These are phyloP conservation scores for Phaethornis superciliosus DNA, from an alignment of 2,113 vertebrate genomes.

Conservation along the genomic window DNA sequence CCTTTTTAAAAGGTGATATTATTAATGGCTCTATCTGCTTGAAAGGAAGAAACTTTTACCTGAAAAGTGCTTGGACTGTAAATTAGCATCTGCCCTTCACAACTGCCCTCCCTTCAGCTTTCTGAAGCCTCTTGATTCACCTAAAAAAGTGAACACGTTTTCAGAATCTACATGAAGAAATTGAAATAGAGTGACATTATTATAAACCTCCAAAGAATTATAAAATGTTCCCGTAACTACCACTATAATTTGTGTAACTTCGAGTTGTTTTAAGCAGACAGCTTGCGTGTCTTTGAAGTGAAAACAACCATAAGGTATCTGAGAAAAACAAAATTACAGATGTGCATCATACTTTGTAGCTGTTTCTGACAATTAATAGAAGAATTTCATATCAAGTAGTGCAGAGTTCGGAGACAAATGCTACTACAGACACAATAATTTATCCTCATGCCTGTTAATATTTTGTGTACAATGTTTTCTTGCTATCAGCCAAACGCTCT, in stretches of 20 bases:
- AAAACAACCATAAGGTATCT: not conserved
- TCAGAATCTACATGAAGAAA: not conserved
- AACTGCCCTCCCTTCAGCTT: not conserved
- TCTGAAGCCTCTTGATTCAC: not conserved
- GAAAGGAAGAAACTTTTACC: not conserved
- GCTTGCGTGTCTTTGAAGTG: not conserved
- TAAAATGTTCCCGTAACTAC: not conserved
- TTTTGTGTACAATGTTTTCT: not conserved
- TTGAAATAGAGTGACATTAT: not conserved
- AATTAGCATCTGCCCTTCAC: not conserved
- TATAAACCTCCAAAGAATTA: not conserved
- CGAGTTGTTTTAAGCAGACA: not conserved
- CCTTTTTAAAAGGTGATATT: not conserved
- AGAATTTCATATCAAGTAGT: not conserved
- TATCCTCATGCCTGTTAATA: not conserved
- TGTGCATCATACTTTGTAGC: not conserved
- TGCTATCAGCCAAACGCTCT: not conserved
- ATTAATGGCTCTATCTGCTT: rapidly evolving
- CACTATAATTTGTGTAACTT: not conserved
- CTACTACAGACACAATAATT: not conserved
- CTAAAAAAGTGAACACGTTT: rapidly evolving
- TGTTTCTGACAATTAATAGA: not conserved
- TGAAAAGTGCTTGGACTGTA: no score
- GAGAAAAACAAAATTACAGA: not conserved
- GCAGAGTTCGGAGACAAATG: not conserved